Evolutionary conservation across 2,113 vertebrate species (phyloP), one percentile per base, ranked within the genome.

Genomic region (Toxotes chatareus): DNA sequence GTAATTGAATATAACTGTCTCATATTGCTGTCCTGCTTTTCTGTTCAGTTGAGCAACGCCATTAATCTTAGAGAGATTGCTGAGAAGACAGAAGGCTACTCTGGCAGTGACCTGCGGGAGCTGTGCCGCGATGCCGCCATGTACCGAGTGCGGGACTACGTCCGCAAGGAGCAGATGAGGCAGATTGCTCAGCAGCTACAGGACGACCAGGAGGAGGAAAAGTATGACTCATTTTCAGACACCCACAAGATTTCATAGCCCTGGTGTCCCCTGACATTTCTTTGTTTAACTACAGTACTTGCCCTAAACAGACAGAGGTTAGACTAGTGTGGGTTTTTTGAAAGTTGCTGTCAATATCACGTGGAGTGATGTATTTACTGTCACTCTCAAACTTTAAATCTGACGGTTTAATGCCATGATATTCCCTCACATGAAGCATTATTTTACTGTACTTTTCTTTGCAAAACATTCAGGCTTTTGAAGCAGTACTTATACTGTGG

Each of bases 131-230:
- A 96, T 0, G 95, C 95, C 0, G 94, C 95, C 86, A 89, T 95
- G 90, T 96, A 96, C 82, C 89, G 94, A 3, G 93, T 96, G 27
- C 72, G 95, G 16, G 95, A 96, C 82, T 96, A 94, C 11, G 89
- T 96, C 72, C 95, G 94, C 76, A 95, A 95, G 86, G 95, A 95
- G 84, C 95, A 96, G 86, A 96, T 96, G 94, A 94, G 90, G 80
- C 94, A 94, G 87, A 95, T 96, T 2, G 92, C 92, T 7, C 92
- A 90, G 63, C 93, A 95, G 91, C 80, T 95, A 0, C 92, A 91
- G 76, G 94, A 90, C 19, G 13, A 32, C 38, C 71, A 92, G 47
- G 92, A 93, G 11, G 93, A 94, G 17, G 93, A 95, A 17, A 93
- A 38, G 95, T 95, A 90, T 67, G 91, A 84, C 19, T 73, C 85